A percentile compares a stretch with the other conserved stretches of the same genome.
phyloP scores from a whole-genome alignment of 2,797 vertebrate genomes.

The Bradypus variegatus region DNA sequence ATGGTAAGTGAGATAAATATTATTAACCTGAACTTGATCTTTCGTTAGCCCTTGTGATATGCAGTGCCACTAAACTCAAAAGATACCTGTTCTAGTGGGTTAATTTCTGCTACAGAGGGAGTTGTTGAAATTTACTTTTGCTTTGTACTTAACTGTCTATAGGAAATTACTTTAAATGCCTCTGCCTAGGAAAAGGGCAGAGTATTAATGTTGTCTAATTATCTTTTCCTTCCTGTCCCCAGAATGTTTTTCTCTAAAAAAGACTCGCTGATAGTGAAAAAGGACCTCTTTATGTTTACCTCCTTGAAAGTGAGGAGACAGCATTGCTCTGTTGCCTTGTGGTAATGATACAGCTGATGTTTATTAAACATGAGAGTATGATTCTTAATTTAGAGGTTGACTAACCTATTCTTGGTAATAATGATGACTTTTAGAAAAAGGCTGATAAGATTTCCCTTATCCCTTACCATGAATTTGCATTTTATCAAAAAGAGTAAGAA shows the following conservation, averaged over 20 bases:
- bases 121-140: constrained; percentile 53
- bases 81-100: background rate
- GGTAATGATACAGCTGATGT: background rate
- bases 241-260: constrained; percentile 4
- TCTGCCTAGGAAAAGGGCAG: constrained; percentile 45
- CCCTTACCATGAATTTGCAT: background rate
- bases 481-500: background rate
- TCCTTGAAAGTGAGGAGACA: constrained; percentile 13
- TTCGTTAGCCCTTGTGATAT: background rate
- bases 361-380: constrained; percentile 13
- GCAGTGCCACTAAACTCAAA: background rate
- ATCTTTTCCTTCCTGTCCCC: constrained; percentile 19
- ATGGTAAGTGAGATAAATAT: constrained; percentile 39
- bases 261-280: constrained; percentile 1
- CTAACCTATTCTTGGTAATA: background rate
- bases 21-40: constrained; percentile 49
- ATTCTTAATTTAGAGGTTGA: background rate
- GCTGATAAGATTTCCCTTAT: background rate
- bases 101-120: constrained; percentile 19
- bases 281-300: background rate
- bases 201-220: constrained; percentile 25
- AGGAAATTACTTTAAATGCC: constrained; percentile 28
- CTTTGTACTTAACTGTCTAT: constrained; percentile 41
- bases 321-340: background rate
- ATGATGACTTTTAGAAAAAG: background rate